Conservation (phyloP, 2,113 vertebrate genomes). For the Tyto alba region DNA sequence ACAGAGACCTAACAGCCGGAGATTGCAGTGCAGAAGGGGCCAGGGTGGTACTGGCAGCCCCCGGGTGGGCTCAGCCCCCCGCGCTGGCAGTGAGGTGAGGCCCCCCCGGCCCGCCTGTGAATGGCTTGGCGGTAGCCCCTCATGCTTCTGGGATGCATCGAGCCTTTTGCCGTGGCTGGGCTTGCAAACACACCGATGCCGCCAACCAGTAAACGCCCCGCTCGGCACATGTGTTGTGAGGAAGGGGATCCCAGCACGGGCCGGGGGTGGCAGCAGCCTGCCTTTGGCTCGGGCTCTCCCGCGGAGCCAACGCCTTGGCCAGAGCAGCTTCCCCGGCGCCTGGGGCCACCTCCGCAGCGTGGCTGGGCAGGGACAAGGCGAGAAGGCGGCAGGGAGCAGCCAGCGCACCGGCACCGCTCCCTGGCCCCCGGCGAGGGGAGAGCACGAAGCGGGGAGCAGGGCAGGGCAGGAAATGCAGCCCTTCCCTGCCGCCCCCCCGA, state of each 20-base stretch:
- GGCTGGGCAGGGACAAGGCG: not conserved
- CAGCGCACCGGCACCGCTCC: not conserved
- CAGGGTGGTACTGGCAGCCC: not conserved
- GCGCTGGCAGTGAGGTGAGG: not conserved
- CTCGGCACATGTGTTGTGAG: not conserved
- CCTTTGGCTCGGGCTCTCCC: not conserved
- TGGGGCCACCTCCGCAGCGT: not conserved
- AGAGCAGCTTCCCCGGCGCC: not conserved
- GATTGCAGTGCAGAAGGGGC: not conserved
- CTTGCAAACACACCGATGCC: not conserved
- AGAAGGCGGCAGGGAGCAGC: not conserved
- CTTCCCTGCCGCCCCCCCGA: not conserved
- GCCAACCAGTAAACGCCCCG: not conserved
- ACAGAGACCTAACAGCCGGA: no score
- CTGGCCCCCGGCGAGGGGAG: not conserved
- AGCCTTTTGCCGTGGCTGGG: not conserved
- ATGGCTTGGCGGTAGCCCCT: not conserved
- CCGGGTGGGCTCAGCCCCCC: not conserved
- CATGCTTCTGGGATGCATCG: not conserved
- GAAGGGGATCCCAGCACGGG: constrained; percentile 37
- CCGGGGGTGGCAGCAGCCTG: not conserved
- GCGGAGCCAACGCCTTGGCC: not conserved
- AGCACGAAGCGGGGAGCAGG: not conserved
- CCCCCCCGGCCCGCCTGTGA: not conserved
- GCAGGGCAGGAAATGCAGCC: not conserved